These are phyloP conservation scores for Andrena bicolor DNA, from an alignment of 2,888 invertebrate genomes.

Conservation along the genomic window DNA sequence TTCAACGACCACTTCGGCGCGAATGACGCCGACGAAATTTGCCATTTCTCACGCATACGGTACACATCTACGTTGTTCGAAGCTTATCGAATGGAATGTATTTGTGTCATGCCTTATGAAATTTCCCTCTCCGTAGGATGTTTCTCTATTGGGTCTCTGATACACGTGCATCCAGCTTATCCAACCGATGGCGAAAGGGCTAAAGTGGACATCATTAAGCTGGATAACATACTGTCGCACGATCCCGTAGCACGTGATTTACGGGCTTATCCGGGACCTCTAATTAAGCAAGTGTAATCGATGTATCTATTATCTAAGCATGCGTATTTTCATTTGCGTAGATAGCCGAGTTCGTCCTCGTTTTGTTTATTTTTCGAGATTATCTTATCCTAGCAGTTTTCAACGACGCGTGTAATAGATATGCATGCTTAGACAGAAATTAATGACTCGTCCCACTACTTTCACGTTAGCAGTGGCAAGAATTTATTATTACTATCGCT, in stretches of 20 bases:
- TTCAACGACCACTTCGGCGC: slow-evolving; percentile 88
- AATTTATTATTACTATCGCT: neutral
- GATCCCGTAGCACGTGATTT: slow-evolving; percentile 89
- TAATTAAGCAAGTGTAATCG: slow-evolving; percentile 87
- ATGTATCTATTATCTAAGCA: slow-evolving; percentile 67
- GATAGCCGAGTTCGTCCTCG: slow-evolving; percentile 17
- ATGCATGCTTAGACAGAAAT: slow-evolving; percentile 40
- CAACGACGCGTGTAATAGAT: neutral
- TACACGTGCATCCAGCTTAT: slow-evolving; percentile 92
- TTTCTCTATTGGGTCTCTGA: slow-evolving; percentile 89
- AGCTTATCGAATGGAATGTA: slow-evolving; percentile 8
- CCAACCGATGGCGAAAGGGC: slow-evolving; percentile 93
- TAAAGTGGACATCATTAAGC: slow-evolving; percentile 90
- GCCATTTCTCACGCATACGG: slow-evolving; percentile 90
- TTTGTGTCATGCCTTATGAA: slow-evolving; percentile 1
- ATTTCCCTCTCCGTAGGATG: slow-evolving; percentile 70
- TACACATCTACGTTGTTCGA: slow-evolving; percentile 64
- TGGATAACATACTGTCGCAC: slow-evolving; percentile 87
- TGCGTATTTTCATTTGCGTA: slow-evolving; percentile 38
- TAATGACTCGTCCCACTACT: neutral
- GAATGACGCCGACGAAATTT: slow-evolving; percentile 94
- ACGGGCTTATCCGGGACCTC: slow-evolving; percentile 92
- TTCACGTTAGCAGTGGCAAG: neutral
- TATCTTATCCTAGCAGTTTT: neutral
- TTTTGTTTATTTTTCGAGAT: slow-evolving; percentile 30